Evolutionary conservation across 2,888 invertebrate genomes (phyloP).

Genomic region (Parochlus steinenii): DNA sequence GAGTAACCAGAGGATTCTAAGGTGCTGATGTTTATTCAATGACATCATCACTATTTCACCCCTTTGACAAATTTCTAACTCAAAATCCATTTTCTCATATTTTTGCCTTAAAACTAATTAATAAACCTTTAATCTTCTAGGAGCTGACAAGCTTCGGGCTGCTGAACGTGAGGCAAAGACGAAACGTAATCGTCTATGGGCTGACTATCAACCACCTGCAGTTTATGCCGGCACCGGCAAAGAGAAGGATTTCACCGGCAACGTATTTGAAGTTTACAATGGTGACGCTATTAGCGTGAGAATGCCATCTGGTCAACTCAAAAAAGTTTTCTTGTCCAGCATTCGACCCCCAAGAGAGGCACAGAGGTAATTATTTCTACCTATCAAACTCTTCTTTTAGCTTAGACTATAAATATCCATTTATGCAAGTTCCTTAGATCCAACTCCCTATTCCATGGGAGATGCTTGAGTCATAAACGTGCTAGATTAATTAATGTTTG

Average conservation of each 20-base stretch:
- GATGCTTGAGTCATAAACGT: constrained; percentile 33
- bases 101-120: no score
- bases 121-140: no score
- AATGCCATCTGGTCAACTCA: constrained; percentile 53
- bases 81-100: no score
- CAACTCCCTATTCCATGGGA: constrained; percentile 27
- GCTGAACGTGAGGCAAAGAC: constrained; percentile 84
- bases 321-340: constrained; percentile 91
- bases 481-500: constrained; percentile 22
- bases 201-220: constrained; percentile 67
- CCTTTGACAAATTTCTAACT: constrained; percentile 21
- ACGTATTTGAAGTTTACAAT: constrained; percentile 79
- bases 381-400: constrained; percentile 2
- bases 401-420: no score
- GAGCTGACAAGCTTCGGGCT: constrained; percentile 64
- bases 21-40: constrained; percentile 20
- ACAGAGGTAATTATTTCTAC: constrained; percentile 11
- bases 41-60: constrained; percentile 26
- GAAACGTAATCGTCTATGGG: constrained; percentile 74
- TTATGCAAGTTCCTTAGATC: constrained; percentile 32
- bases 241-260: constrained; percentile 66
- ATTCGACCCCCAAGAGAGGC: constrained; percentile 80
- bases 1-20: constrained; percentile 20
- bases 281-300: constrained; percentile 87
- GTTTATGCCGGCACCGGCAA: constrained; percentile 54